phyloP scores from a whole-genome alignment of 2,888 invertebrate genomes.

The Cantharis rufa region DNA sequence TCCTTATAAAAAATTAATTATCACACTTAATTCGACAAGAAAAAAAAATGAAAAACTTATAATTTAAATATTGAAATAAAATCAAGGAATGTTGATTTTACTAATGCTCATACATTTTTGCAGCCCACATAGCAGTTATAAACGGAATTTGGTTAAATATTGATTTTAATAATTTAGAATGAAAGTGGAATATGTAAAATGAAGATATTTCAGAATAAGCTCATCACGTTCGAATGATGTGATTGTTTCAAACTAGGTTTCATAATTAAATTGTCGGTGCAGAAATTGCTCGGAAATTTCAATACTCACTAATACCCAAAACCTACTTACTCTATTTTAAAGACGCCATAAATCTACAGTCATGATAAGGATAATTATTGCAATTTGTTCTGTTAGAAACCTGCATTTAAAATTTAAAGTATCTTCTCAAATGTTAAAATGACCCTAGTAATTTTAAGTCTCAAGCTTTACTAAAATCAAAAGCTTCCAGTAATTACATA shows the following conservation, averaged over 20 bases:
- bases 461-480: background rate
- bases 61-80: background rate
- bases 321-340: background rate
- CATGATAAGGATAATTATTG: background rate
- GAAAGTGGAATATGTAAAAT: slow-evolving; percentile 13
- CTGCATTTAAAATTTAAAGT: background rate
- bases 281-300: slow-evolving; percentile 12
- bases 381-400: background rate
- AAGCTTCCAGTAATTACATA: background rate
- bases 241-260: slow-evolving; percentile 8
- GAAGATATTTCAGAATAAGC: slow-evolving; percentile 7
- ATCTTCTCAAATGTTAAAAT: background rate
- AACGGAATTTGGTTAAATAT: slow-evolving; percentile 3
- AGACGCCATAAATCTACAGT: background rate
- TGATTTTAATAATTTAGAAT: slow-evolving; percentile 1
- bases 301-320: background rate
- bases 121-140: background rate
- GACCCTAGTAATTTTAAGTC: background rate
- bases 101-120: background rate
- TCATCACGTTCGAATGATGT: slow-evolving; percentile 12
- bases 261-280: slow-evolving; percentile 13
- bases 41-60: background rate
- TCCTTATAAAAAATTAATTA: background rate
- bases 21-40: background rate
- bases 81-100: background rate